A percentile compares a stretch with the other conserved stretches of the same genome.
phyloP scores from a whole-genome alignment of 1,140 invertebrate species.

The Agrypnia vestita region DNA sequence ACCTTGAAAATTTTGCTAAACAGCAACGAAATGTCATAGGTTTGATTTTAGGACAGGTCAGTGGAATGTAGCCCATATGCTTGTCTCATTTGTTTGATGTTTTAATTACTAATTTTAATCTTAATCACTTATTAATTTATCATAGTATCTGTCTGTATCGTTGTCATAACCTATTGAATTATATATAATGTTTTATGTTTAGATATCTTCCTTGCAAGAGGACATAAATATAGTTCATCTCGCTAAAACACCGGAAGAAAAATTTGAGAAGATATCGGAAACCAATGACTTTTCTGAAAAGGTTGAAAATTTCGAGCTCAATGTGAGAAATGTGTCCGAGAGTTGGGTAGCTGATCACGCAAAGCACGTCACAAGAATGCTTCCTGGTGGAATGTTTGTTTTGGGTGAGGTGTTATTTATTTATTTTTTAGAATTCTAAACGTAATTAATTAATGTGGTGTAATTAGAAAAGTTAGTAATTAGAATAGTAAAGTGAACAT shows the following conservation, averaged over 20 bases:
- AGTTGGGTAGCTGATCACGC: conserved; percentile 81
- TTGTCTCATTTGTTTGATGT: conserved; percentile 53
- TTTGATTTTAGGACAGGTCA: conserved; percentile 80
- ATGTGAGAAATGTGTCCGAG: conserved; percentile 72
- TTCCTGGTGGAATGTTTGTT: conserved; percentile 86
- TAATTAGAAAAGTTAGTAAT: no score
- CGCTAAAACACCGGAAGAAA: conserved; percentile 79
- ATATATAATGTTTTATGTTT: conserved; percentile 49
- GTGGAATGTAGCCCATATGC: conserved; percentile 40
- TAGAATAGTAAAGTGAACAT: no score
- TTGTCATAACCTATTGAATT: not conserved
- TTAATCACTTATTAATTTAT: no score
- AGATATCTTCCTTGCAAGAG: conserved; percentile 77
- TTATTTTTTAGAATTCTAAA: no score
- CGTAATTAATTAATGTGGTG: no score
- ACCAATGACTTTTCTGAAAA: conserved; percentile 12
- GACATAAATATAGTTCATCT: conserved; percentile 78
- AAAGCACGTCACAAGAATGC: conserved; percentile 84
- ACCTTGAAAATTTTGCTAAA: conserved; percentile 70
- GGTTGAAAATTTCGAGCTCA: conserved; percentile 45
- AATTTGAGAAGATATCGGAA: conserved; percentile 54
- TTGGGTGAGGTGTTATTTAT: conserved; percentile 70
- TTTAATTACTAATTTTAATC: not conserved
- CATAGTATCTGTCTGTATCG: no score
- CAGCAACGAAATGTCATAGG: conserved; percentile 76